Base-by-base conservation (phyloP, 1,140 invertebrate genomes). In the Pissodes strobi region DNA sequence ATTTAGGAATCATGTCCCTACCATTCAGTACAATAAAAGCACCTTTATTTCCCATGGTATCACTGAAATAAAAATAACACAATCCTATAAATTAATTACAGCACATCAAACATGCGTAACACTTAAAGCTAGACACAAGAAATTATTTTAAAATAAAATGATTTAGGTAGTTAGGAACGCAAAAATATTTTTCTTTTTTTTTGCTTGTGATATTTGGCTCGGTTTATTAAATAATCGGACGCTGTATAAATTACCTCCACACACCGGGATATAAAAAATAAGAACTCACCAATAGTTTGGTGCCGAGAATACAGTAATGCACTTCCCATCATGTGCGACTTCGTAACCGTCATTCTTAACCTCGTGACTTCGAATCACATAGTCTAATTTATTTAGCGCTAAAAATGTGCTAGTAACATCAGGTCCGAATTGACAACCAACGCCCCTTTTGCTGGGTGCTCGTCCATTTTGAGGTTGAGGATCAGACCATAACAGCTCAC, bases 391-490 rank as follows among this genome's bases (percentile, higher is more conserved):
- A 80, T 99, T 99, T 10, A 82, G 75, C 58, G 88, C 79, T 18
- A 96, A 84, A 80, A 99, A 99, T 59, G 84, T 83, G 64, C 89
- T 81, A 0, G 97, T 99, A 1, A 99, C 90, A 79, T 99, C 96
- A 0, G 98, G 97, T 5, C 98, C 98, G 83, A 99, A 99, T 80
- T 99, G 97, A 70, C 96, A 90, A 17, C 97, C 97, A 3, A 99
- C 95, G 1, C 98, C 98, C 62, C 98, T 86, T 81, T 98, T 99
- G 67, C 95, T 98, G 0, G 94, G 91, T 0, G 93, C 87, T 30
- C 93, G 81, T 0, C 97, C 98, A 43, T 76, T 72, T 77, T 90
- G 87, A 6, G 89, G 88, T 77, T 98, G 96, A 0, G 98, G 98
- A 83, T 99, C 98, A 0, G 95, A 98, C 97, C 97, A 99, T 6